phyloP scores from a whole-genome alignment of 2,797 vertebrate species.

The Gallirallus australis region DNA sequence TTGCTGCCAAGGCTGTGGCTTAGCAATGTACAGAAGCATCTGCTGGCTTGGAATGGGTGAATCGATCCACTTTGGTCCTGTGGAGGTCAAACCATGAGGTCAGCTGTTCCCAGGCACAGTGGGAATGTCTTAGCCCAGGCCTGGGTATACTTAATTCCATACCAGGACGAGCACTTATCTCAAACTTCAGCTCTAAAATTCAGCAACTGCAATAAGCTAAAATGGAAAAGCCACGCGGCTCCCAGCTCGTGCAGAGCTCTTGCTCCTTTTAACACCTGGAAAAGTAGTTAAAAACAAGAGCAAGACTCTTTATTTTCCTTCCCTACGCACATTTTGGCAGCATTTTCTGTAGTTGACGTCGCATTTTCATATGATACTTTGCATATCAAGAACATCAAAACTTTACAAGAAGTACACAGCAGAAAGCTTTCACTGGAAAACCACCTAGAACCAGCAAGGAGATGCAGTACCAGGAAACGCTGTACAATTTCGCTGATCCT shows the following conservation, averaged over 20 bases:
- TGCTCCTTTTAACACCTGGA: not conserved
- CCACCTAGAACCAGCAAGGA: not conserved
- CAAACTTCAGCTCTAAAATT: not conserved
- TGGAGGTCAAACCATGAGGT: constrained; percentile 24
- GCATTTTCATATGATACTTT: not conserved
- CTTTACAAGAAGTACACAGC: not conserved
- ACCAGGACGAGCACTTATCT: not conserved
- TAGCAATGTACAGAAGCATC: constrained; percentile 11
- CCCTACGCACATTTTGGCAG: not conserved
- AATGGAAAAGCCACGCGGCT: not conserved
- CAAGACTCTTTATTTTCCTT: not conserved
- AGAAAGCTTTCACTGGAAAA: not conserved
- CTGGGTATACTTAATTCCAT: not conserved
- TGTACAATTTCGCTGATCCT: not conserved
- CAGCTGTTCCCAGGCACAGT: constrained; percentile 6
- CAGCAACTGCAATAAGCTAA: not conserved
- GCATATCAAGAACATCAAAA: not conserved
- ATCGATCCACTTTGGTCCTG: constrained; percentile 32
- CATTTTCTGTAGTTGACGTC: not conserved
- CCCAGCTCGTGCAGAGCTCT: not conserved
- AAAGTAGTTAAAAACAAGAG: not conserved
- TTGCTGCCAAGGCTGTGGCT: constrained; percentile 2
- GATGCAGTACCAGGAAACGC: not conserved
- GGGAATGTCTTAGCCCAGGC: not conserved
- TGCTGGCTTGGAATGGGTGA: constrained; percentile 24